Evolutionary conservation across 2,888 invertebrate genomes (phyloP).

Genomic region (Rotaria magnacalcarata): DNA sequence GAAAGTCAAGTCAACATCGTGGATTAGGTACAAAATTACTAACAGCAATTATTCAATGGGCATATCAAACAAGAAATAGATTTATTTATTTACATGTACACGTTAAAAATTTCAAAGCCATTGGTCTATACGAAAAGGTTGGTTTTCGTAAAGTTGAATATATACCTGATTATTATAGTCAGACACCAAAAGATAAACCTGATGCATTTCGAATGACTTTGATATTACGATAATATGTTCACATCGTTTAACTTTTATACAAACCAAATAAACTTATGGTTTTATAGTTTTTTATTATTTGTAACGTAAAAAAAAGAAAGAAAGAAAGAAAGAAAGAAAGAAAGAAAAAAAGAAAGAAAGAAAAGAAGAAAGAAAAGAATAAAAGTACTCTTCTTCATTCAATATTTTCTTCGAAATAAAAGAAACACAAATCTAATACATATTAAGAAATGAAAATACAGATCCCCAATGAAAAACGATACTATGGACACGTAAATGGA

Average conservation of each 20-base stretch:
- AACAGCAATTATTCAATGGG: background rate
- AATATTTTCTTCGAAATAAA: background rate
- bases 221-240: background rate
- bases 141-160: background rate
- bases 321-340: background rate
- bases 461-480: background rate
- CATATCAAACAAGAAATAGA: background rate
- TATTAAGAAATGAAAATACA: background rate
- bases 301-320: background rate
- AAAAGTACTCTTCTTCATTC: background rate
- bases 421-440: background rate
- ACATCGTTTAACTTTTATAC: background rate
- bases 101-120: background rate
- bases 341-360: background rate
- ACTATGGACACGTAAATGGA: background rate
- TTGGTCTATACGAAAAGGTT: slow-evolving; percentile 15
- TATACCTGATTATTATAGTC: background rate
- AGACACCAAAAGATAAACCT: background rate
- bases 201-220: background rate
- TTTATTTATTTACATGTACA: background rate
- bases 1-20: background rate
- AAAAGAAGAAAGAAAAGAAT: background rate
- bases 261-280: background rate
- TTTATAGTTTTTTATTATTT: background rate
- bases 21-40: slow-evolving; percentile 6